Base-by-base conservation (phyloP, 2,113 vertebrate genomes). In the Raja brachyura region DNA sequence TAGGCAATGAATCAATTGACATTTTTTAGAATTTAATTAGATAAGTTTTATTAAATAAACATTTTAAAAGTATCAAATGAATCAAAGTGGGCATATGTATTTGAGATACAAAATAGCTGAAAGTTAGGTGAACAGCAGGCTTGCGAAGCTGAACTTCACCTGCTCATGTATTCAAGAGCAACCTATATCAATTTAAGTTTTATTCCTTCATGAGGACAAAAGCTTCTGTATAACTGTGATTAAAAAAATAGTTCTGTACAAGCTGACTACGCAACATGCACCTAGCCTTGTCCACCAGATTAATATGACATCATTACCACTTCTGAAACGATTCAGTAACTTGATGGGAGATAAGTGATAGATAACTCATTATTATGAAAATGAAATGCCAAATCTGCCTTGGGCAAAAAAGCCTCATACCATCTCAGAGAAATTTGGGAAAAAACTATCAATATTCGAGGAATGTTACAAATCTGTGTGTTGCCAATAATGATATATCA, bases 401-500 rank as follows among this genome's bases (percentile, higher is more conserved):
- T 74, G 90, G 68, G 68, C 31, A 73, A 79, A 73, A 39, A 92
- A 54, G 33, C 90, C 22, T 73, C 22, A 25, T 5, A 73, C 20
- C 66, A 73, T 68, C 90, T 92, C 22, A 92, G 48, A 73, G 90
- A 74, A 92, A 92, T 92, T 54, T 92, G 90, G 68, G 54, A 39
- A 92, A 73, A 73, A 73, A 74, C 39, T 90, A 90, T 92, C 90
- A 92, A 92, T 92, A 92, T 92, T 92, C 68, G 48, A 33, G 66
- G 66, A 9, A 74, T 54, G 90, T 74, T 74, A 73, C 66, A 92
- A 92, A 92, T 33, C 68, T 92, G 31, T 74, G 33, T 92, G 90
- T 54, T 92, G 63, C 90, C 90, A 92, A 92, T 74, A 92, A 70
- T 92, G 90, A 73, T 73, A 92, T 92, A 92, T 92, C 90, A 92